Evolutionary conservation across 1,140 invertebrate genomes (phyloP).

Genomic region (Drosophila gunungcola): DNA sequence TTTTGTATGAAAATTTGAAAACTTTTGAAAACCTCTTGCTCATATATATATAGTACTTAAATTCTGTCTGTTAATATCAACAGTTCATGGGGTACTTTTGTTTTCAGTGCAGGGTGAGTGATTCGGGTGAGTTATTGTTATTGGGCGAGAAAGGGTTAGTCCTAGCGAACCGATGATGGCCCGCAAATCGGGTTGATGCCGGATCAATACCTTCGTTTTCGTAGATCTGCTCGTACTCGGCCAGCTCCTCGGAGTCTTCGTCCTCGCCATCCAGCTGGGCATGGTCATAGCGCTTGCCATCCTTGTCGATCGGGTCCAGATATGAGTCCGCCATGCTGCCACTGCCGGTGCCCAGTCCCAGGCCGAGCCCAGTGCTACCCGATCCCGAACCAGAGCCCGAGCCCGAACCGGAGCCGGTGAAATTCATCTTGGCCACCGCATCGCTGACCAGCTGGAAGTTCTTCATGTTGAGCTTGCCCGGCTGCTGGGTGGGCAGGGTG

Average conservation of each 20-base stretch:
- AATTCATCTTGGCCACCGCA: slow-evolving; percentile 90
- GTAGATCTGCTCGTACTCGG: slow-evolving; percentile 84
- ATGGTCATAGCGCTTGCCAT: slow-evolving; percentile 85
- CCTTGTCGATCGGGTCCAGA: slow-evolving; percentile 65
- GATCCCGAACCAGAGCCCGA: slow-evolving; percentile 33
- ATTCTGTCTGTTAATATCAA: slow-evolving; percentile 2
- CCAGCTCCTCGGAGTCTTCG: slow-evolving; percentile 86
- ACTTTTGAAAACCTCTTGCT: neutral
- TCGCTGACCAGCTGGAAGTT: slow-evolving; percentile 95
- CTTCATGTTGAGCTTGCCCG: slow-evolving; percentile 95
- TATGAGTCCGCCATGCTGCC: slow-evolving; percentile 84
- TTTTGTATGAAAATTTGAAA: neutral
- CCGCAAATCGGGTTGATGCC: neutral
- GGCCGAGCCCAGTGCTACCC: slow-evolving; percentile 31
- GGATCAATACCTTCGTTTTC: slow-evolving; percentile 85
- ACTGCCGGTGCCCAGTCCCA: slow-evolving; percentile 47
- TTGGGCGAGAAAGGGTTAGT: neutral
- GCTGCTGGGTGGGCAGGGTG: slow-evolving; percentile 87
- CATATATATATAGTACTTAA: neutral
- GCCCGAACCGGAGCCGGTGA: slow-evolving; percentile 83
- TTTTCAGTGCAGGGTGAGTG: slow-evolving; percentile 7
- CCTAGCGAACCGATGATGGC: slow-evolving; percentile 1
- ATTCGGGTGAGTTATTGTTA: slow-evolving; percentile 7
- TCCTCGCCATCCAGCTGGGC: slow-evolving; percentile 93
- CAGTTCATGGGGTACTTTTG: neutral